These are phyloP conservation scores for Cephus spinipes DNA, from an alignment of 2,888 invertebrate species.

Conservation along the genomic window DNA sequence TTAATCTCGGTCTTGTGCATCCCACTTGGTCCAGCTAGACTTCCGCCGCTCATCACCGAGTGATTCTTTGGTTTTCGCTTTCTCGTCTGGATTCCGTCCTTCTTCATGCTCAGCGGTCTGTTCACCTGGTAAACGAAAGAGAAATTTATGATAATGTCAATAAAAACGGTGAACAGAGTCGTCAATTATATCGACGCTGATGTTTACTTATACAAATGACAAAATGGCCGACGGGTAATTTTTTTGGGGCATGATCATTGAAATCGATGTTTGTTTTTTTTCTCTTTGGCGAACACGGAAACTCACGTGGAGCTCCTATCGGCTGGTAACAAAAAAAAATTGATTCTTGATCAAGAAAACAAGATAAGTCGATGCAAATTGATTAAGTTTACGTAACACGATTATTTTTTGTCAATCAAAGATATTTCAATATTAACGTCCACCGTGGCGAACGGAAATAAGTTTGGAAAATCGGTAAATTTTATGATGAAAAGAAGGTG, in stretches of 20 bases:
- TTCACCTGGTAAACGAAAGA: constrained; percentile 76
- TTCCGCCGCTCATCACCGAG: constrained; percentile 48
- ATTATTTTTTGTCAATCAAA: neutral
- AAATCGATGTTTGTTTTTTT: neutral
- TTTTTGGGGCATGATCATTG: neutral
- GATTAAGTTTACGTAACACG: neutral
- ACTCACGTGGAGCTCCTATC: neutral
- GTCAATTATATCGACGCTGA: neutral
- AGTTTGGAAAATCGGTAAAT: neutral
- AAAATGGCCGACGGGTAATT: neutral
- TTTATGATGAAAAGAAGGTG: neutral
- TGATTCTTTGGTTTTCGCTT: constrained; percentile 89
- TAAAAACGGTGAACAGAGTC: neutral
- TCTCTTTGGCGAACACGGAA: neutral
- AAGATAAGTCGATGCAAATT: neutral
- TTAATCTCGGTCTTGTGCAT: constrained; percentile 62
- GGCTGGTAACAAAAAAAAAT: neutral
- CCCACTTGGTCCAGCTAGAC: constrained; percentile 52
- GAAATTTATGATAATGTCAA: neutral
- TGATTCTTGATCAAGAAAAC: neutral
- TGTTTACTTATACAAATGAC: neutral
- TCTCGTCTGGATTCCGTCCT: constrained; percentile 97
- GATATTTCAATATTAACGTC: neutral
- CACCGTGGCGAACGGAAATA: neutral
- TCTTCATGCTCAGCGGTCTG: constrained; percentile 97